Conservation (phyloP, 1,140 invertebrate genomes). For the Drosophila ironensis region DNA sequence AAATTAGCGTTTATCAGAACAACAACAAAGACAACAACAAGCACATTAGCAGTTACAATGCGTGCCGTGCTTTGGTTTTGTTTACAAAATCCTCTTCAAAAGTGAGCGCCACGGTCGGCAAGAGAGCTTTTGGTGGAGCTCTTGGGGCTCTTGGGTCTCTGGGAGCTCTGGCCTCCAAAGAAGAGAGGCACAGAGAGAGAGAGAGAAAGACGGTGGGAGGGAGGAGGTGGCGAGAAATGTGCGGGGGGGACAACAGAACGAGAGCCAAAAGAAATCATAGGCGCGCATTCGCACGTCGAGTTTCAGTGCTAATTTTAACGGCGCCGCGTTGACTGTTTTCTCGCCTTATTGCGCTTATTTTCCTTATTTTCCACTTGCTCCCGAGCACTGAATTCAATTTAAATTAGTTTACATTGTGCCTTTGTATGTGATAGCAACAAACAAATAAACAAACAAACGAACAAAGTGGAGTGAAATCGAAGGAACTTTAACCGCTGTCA, state of each 20-base stretch:
- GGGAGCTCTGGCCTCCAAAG: no score
- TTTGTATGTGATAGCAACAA: conserved; percentile 47
- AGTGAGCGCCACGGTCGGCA: conserved; percentile 45
- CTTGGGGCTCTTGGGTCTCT: no score
- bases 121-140: no score
- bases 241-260: no score
- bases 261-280: conserved; percentile 56
- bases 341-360: conserved; percentile 52
- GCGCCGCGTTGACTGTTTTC: conserved; percentile 68
- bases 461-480: conserved; percentile 30
- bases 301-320: conserved; percentile 77
- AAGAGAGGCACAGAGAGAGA: conserved; percentile 16
- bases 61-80: conserved; percentile 53
- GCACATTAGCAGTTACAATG: conserved; percentile 34
- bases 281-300: conserved; percentile 57
- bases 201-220: neutral
- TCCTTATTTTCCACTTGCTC: conserved; percentile 50
- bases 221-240: conserved; percentile 1
- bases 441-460: conserved; percentile 16
- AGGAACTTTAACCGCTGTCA: conserved; percentile 29
- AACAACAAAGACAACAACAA: conserved; percentile 20
- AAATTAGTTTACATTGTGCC: conserved; percentile 69
- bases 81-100: conserved; percentile 60
- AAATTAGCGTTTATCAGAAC: conserved; percentile 70
- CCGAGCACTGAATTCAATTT: conserved; percentile 53